Evolutionary conservation across 2,888 invertebrate genomes (phyloP).

Genomic region (Mayetiola destructor): DNA sequence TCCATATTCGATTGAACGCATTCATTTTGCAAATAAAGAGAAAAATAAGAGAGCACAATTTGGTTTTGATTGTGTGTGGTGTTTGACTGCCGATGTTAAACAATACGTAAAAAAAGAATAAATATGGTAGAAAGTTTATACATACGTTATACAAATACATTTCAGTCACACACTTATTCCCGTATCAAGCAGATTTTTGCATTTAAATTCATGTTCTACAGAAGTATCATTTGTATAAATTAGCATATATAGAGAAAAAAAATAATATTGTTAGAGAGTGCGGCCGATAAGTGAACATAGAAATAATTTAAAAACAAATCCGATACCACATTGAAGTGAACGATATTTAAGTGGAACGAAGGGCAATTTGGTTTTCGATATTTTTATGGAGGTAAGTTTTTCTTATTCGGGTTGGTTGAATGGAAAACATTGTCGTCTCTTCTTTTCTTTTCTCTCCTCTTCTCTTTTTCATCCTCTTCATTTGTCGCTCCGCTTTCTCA

Average conservation of each 20-base stretch:
- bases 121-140: constrained; percentile 11
- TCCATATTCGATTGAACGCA: not conserved
- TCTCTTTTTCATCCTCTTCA: not conserved
- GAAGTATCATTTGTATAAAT: constrained; percentile 1
- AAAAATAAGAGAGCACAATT: too few species aligned
- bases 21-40: too few species aligned
- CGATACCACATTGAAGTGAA: not conserved
- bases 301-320: not conserved
- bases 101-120: not conserved
- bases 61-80: too few species aligned
- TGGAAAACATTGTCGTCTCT: not conserved
- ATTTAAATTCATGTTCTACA: constrained; percentile 4
- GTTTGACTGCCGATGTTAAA: not conserved
- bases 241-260: constrained; percentile 9
- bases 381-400: constrained; percentile 6
- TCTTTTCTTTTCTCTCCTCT: not conserved
- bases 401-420: not conserved
- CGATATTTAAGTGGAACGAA: not conserved
- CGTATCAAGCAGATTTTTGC: constrained; percentile 7
- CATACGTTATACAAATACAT: constrained; percentile 9
- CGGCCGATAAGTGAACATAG: not conserved
- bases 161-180: constrained; percentile 3
- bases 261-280: not conserved
- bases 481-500: too few species aligned
- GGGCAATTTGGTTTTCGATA: not conserved